phyloP scores from a whole-genome alignment of 2,797 vertebrate genomes.

The Acanthurus tractus region DNA sequence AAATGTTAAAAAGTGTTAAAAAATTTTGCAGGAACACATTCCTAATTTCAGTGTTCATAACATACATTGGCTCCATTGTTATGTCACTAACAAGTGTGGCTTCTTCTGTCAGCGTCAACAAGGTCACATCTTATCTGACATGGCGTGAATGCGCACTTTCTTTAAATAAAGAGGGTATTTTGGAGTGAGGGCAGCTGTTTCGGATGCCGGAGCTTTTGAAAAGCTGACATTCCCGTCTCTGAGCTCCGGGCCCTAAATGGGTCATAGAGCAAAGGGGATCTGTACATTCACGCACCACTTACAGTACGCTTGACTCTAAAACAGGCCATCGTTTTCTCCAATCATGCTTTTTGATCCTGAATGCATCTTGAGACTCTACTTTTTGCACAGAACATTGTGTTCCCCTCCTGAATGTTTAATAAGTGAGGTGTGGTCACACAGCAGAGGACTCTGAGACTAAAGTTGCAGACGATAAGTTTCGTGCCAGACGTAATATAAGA shows the following conservation, averaged over 20 bases:
- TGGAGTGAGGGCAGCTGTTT: slow-evolving; percentile 3
- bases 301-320: background rate
- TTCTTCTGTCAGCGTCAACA: background rate
- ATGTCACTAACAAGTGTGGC: background rate
- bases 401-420: slow-evolving; percentile 60
- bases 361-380: no score
- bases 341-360: background rate
- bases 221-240: slow-evolving; percentile 24
- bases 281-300: background rate
- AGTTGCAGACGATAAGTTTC: slow-evolving; percentile 5
- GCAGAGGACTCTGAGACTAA: background rate
- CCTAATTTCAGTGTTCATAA: background rate
- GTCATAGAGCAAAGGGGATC: background rate
- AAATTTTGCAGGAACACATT: background rate
- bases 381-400: slow-evolving; percentile 32
- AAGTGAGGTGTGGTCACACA: slow-evolving; percentile 8
- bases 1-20: background rate
- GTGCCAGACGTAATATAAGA: no score
- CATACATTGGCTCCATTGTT: background rate
- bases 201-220: slow-evolving; percentile 20
- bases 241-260: background rate
- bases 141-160: background rate
- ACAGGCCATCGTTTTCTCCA: background rate
- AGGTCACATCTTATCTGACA: background rate
- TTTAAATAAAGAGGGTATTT: background rate